These are phyloP conservation scores for Cassiopea andromeda DNA, from an alignment of 30 jellyfish, hydroid and myxozoan genomes.

Conservation along the genomic window DNA sequence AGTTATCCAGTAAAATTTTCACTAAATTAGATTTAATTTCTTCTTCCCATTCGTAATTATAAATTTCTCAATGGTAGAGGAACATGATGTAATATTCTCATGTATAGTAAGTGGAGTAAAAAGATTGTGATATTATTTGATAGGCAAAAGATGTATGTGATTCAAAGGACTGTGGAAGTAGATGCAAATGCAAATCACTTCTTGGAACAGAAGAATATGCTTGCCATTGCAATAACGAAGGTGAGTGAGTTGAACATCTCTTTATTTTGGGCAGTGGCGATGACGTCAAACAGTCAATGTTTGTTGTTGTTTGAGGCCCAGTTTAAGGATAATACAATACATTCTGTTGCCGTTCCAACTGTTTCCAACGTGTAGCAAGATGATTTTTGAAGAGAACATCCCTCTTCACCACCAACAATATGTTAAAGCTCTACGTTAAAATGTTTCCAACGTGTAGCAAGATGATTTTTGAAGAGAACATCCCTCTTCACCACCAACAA, in stretches of 20 bases:
- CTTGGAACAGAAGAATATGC: constrained; percentile 13
- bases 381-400: too few relatives aligned
- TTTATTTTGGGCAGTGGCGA: neutral
- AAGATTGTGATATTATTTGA: neutral
- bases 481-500: too few relatives aligned
- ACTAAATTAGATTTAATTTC: too few relatives aligned
- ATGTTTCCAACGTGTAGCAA: too few relatives aligned
- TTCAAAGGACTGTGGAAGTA: neutral
- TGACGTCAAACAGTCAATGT: too few relatives aligned
- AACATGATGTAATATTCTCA: neutral
- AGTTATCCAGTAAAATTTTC: neutral
- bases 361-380: too few relatives aligned
- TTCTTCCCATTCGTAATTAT: neutral
- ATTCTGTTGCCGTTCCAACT: too few relatives aligned
- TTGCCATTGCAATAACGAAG: neutral
- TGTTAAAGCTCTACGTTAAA: too few relatives aligned
- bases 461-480: too few relatives aligned
- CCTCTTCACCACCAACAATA: too few relatives aligned
- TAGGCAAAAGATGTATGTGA: neutral
- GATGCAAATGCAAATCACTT: constrained; percentile 1
- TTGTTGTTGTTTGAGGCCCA: too few relatives aligned
- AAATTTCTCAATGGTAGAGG: neutral
- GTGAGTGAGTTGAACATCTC: neutral
- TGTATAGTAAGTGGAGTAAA: neutral
- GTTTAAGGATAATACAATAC: too few relatives aligned